These are phyloP conservation scores for Gymnocephalus cernua DNA, from an alignment of 2,113 vertebrate genomes.

Conservation along the genomic window DNA sequence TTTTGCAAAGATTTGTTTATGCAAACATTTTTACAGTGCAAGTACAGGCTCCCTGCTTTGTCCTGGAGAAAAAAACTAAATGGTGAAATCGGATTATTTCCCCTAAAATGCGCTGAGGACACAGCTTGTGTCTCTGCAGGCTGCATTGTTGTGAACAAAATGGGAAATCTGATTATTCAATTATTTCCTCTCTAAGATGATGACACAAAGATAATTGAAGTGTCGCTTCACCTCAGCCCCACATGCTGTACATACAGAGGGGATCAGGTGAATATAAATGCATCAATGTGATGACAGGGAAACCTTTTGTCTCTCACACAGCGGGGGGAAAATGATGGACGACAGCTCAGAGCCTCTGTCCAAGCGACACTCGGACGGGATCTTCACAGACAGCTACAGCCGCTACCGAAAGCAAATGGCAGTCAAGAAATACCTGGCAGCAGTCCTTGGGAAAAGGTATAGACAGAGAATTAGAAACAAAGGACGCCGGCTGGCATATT, in stretches of 20 bases:
- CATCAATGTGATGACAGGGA: conserved; percentile 37
- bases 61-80: not conserved
- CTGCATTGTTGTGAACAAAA: conserved; percentile 2
- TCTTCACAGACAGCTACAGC: conserved; percentile 99
- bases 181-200: not conserved
- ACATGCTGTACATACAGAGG: conserved; percentile 29
- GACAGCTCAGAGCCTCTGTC: conserved; percentile 92
- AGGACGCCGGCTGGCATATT: conserved; percentile 97
- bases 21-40: not conserved
- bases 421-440: conserved; percentile 99
- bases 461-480: conserved; percentile 99
- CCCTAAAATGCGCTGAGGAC: not conserved
- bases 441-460: conserved; percentile 99
- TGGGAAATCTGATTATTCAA: not conserved
- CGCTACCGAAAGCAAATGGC: conserved; percentile 99
- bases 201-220: not conserved
- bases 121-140: not conserved
- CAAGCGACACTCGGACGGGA: conserved; percentile 97
- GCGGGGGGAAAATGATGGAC: conserved; percentile 85
- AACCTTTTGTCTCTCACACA: conserved; percentile 62
- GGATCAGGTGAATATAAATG: conserved; percentile 14
- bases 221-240: conserved; percentile 1
- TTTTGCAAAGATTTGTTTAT: not conserved
- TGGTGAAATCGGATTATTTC: conserved; percentile 6
- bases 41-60: not conserved